A percentile compares a stretch with the other conserved stretches of the same genome.
Conservation (phyloP, 2,113 vertebrate genomes). For the Scomber colias region DNA sequence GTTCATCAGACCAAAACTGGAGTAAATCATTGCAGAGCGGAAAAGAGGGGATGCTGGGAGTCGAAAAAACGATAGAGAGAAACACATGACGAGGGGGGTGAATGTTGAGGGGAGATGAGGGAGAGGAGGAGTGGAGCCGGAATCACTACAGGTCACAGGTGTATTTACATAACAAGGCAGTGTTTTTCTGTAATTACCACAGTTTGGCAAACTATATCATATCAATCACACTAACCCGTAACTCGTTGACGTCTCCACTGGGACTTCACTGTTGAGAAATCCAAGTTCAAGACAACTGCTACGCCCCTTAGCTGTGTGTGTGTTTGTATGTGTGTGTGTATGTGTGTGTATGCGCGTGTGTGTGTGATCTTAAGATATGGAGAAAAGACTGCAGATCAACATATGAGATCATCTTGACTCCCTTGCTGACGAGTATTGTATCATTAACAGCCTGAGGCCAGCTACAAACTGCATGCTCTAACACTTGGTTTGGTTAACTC, state of each 20-base stretch:
- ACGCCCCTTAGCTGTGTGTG: slow-evolving; percentile 22
- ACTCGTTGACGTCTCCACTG: slow-evolving; percentile 41
- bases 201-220: slow-evolving; percentile 44
- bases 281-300: slow-evolving; percentile 31
- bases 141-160: slow-evolving; percentile 69
- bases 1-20: slow-evolving; percentile 2
- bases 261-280: slow-evolving; percentile 48
- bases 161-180: slow-evolving; percentile 66
- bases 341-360: slow-evolving; percentile 32
- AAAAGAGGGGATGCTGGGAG: not conserved
- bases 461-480: not conserved
- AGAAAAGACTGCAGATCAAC: slow-evolving; percentile 54
- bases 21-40: slow-evolving; percentile 17
- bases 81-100: slow-evolving; percentile 12
- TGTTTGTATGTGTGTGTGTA: slow-evolving; percentile 19
- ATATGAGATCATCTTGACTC: slow-evolving; percentile 69
- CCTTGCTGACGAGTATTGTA: slow-evolving; percentile 53
- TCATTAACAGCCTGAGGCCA: slow-evolving; percentile 38
- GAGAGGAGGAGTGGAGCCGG: slow-evolving; percentile 22
- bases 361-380: slow-evolving; percentile 33
- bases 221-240: slow-evolving; percentile 34
- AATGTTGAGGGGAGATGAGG: not conserved
- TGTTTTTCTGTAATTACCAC: slow-evolving; percentile 57
- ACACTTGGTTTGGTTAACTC: slow-evolving; percentile 48
- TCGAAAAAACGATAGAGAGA: slow-evolving; percentile 17